phyloP scores from a whole-genome alignment of 23 tunicate species.

The Clavelina lepadiformis region DNA sequence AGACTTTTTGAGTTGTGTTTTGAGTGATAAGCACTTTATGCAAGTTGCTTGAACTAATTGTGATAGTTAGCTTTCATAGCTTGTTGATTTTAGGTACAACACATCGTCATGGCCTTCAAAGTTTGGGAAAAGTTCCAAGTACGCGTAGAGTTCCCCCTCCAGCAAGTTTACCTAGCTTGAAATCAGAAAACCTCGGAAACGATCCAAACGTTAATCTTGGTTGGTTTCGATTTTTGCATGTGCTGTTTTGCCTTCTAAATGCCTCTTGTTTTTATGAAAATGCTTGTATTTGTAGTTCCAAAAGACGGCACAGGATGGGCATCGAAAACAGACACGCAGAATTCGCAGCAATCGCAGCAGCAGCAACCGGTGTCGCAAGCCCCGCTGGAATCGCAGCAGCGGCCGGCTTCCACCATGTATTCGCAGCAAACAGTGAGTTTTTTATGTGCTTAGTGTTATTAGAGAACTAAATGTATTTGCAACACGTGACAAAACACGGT shows the following conservation, averaged over 20 bases:
- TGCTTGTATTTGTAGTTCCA: slow-evolving; percentile 45
- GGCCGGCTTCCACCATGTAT: slow-evolving; percentile 25
- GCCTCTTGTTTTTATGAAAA: neutral
- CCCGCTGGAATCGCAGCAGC: slow-evolving; percentile 54
- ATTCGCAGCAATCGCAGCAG: slow-evolving; percentile 32
- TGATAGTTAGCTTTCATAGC: neutral
- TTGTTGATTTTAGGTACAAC: slow-evolving; percentile 7
- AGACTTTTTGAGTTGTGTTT: neutral
- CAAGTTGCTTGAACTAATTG: neutral
- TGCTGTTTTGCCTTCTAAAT: neutral
- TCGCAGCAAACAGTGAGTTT: slow-evolving; percentile 45
- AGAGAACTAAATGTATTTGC: neutral
- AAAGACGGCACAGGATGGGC: slow-evolving; percentile 99
- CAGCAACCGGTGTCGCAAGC: slow-evolving; percentile 17
- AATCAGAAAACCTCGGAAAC: slow-evolving; percentile 94
- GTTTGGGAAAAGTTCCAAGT: slow-evolving; percentile 91
- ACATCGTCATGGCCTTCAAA: slow-evolving; percentile 94
- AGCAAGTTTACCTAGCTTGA: slow-evolving; percentile 86
- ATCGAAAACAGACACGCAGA: slow-evolving; percentile 64
- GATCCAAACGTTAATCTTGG: slow-evolving; percentile 82
- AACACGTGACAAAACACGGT: too few species aligned
- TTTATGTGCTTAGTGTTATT: neutral
- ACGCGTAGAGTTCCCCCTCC: slow-evolving; percentile 97
- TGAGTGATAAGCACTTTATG: neutral
- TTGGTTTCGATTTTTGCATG: neutral